Percentiles rank a stretch among this genome's conserved stretches.
Conservation (phyloP, 2,113 vertebrate species). For the Tretioscincus oriximinensis region DNA sequence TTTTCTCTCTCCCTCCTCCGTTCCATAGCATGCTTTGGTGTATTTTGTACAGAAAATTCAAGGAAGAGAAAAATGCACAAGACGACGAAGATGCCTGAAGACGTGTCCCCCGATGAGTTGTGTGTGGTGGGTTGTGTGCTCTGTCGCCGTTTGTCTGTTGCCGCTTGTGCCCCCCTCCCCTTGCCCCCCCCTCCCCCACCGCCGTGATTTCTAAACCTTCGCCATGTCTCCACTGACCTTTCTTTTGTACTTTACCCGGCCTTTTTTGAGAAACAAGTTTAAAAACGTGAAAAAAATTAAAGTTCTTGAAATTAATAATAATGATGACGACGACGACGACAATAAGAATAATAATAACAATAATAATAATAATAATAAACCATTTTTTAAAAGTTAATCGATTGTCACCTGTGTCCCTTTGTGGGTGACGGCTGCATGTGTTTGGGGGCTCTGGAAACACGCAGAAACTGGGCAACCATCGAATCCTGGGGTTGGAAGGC, state of each 20-base stretch:
- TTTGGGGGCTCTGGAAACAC: no score
- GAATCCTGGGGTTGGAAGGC: no score
- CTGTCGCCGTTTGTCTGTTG: constrained; percentile 67
- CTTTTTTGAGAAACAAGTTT: constrained; percentile 87
- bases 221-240: constrained; percentile 81
- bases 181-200: background rate
- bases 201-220: constrained; percentile 93
- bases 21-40: constrained; percentile 90
- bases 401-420: background rate
- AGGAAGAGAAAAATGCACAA: constrained; percentile 65
- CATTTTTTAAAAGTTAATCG: constrained; percentile 73
- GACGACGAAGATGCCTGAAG: constrained; percentile 47
- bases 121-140: constrained; percentile 60
- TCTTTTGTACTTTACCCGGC: constrained; percentile 85
- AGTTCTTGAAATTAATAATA: constrained; percentile 83
- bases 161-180: constrained; percentile 61
- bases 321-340: background rate
- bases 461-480: no score
- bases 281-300: constrained; percentile 75
- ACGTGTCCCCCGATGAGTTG: constrained; percentile 50
- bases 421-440: no score
- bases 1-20: constrained; percentile 60
- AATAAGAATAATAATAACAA: no score
- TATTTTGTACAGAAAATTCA: constrained; percentile 84
- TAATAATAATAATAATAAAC: constrained; percentile 70